phyloP scores from a whole-genome alignment of 2,888 invertebrate species.

The Eilema caniola region DNA sequence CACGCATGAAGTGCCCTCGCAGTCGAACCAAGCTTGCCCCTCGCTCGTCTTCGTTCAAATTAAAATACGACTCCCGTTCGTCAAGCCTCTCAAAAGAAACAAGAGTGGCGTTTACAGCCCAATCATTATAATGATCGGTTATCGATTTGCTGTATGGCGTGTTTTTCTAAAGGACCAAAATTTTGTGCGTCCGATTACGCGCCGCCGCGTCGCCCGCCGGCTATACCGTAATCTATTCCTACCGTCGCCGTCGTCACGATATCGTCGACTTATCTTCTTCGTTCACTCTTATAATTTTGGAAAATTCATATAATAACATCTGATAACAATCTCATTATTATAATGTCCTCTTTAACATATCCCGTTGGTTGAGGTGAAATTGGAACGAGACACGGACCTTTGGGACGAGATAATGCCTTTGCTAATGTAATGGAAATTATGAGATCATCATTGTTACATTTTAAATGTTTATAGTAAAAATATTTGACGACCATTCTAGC shows the following conservation, averaged over 20 bases:
- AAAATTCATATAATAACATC: slow-evolving; percentile 85
- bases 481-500: slow-evolving; percentile 58
- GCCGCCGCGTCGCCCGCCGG: slow-evolving; percentile 69
- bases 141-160: slow-evolving; percentile 84
- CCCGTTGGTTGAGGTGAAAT: slow-evolving; percentile 78
- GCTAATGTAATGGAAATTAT: slow-evolving; percentile 82
- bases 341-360: slow-evolving; percentile 86
- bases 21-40: slow-evolving; percentile 36
- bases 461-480: slow-evolving; percentile 83
- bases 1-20: slow-evolving; percentile 42
- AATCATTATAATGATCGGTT: slow-evolving; percentile 86
- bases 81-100: slow-evolving; percentile 74
- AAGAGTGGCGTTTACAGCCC: slow-evolving; percentile 79
- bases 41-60: slow-evolving; percentile 50
- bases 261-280: slow-evolving; percentile 80
- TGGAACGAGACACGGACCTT: slow-evolving; percentile 72
- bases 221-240: slow-evolving; percentile 81
- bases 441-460: slow-evolving; percentile 78
- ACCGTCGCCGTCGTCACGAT: slow-evolving; percentile 83
- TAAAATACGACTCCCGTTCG: slow-evolving; percentile 82
- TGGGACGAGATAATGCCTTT: slow-evolving; percentile 77
- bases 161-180: slow-evolving; percentile 81
- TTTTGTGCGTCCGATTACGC: slow-evolving; percentile 79
- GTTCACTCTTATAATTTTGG: slow-evolving; percentile 82
- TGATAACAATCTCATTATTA: slow-evolving; percentile 86